These are phyloP conservation scores for Noctuana brunneofusca DNA, from an alignment of 2,888 invertebrate species.

Conservation along the genomic window DNA sequence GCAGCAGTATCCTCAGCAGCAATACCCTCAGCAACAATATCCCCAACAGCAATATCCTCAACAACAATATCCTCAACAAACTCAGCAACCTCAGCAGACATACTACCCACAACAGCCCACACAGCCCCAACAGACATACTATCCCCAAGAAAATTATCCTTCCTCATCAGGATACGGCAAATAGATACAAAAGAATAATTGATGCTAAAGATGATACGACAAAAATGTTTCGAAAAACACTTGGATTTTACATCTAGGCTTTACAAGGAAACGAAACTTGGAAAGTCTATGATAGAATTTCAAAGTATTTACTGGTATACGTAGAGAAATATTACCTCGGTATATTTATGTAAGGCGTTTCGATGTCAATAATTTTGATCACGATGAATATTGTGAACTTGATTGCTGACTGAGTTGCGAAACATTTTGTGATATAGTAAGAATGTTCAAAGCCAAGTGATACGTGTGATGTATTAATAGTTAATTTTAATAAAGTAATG, in stretches of 20 bases:
- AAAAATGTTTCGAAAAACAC: constrained; percentile 21
- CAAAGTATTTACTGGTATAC: constrained; percentile 31
- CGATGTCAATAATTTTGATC: constrained; percentile 61
- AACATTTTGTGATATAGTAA: constrained; percentile 41
- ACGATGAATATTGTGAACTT: constrained; percentile 72
- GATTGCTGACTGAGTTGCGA: constrained; percentile 56
- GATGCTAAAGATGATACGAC: constrained; percentile 8
- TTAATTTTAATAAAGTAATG: constrained; percentile 42
- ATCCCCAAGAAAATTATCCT: constrained; percentile 38
- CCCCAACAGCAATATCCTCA: constrained; percentile 33
- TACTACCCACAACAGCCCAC: constrained; percentile 8
- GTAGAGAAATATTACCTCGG: constrained; percentile 27
- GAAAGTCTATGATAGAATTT: constrained; percentile 6
- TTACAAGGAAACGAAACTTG: constrained; percentile 11
- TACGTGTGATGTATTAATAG: constrained; percentile 45
- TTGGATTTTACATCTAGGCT: constrained; percentile 12
- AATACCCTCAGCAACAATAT: constrained; percentile 34
- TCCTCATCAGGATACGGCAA: constrained; percentile 35
- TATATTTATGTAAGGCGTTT: constrained; percentile 26
- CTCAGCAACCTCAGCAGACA: constrained; percentile 12
- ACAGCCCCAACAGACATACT: constrained; percentile 32
- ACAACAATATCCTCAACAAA: constrained; percentile 16
- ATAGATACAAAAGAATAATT: constrained; percentile 16
- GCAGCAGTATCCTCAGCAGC: constrained; percentile 42
- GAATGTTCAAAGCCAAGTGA: constrained; percentile 42